Conservation (phyloP, 2,113 vertebrate species). For the Leucopsar rothschildi region DNA sequence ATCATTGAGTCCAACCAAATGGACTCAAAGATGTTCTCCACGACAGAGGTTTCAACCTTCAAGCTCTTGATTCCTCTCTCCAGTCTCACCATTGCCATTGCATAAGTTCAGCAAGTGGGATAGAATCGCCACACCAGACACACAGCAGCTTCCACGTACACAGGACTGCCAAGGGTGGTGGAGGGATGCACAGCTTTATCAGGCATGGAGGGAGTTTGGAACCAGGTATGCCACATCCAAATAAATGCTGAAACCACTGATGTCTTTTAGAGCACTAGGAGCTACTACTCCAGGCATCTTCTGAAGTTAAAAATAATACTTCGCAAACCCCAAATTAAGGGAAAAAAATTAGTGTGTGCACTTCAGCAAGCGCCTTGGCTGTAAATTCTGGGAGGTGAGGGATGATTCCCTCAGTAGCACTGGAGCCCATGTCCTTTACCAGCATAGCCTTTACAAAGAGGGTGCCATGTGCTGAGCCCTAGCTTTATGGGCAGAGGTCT, state of each 20-base stretch:
- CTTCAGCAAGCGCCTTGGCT: background rate
- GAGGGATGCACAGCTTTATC: background rate
- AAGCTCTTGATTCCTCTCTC: background rate
- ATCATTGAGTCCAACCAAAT: too few relatives aligned
- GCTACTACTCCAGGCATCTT: background rate
- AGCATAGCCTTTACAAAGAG: background rate
- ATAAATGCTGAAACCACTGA: background rate
- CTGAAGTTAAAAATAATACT: background rate
- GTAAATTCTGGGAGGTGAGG: background rate
- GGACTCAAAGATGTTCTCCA: background rate
- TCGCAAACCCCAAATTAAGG: background rate
- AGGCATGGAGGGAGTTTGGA: background rate
- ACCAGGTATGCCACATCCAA: background rate
- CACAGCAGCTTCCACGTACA: accelerated
- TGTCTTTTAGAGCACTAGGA: background rate
- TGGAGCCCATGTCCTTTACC: accelerated
- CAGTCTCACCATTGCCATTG: background rate
- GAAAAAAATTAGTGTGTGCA: background rate
- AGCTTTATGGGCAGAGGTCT: background rate
- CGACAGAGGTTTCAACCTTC: background rate
- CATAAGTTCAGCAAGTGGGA: background rate
- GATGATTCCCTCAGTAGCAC: background rate
- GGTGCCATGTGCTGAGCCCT: too few relatives aligned
- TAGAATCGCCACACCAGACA: background rate
- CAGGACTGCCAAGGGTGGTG: background rate